These are phyloP conservation scores for Peromyscus aztecus DNA, from an alignment of 2,797 vertebrate species.

Conservation along the genomic window DNA sequence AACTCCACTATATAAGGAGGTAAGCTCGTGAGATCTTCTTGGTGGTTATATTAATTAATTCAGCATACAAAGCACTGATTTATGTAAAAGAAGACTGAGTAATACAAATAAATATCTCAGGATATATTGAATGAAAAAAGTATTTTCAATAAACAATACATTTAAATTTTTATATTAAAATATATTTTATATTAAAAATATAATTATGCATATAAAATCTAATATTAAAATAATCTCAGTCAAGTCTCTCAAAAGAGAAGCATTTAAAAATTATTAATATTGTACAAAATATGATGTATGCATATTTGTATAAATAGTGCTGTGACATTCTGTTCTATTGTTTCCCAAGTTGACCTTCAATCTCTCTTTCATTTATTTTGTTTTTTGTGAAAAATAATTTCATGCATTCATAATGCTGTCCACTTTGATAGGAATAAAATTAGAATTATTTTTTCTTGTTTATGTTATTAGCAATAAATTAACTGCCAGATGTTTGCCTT, in stretches of 20 bases:
- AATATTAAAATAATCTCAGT: background rate
- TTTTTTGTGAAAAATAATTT: background rate
- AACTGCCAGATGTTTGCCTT: background rate
- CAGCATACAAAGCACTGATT: background rate
- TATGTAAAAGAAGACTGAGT: background rate
- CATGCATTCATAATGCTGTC: background rate
- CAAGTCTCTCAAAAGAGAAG: background rate
- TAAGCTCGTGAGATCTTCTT: rapidly evolving
- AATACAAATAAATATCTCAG: background rate
- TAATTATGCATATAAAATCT: background rate
- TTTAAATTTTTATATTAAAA: background rate
- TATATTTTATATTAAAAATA: background rate
- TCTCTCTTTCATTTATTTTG: background rate
- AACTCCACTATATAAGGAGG: too few relatives aligned
- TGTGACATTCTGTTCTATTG: background rate
- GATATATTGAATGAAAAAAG: background rate
- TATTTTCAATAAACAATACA: background rate
- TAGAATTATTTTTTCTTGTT: background rate
- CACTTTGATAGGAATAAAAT: background rate
- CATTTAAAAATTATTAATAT: background rate
- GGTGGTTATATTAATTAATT: background rate
- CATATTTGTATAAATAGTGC: background rate
- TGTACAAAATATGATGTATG: background rate
- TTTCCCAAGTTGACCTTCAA: background rate
- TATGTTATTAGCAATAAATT: background rate